Evolutionary conservation across 2,888 invertebrate species (phyloP).

Genomic region (Lordiphosa andalusiaca): DNA sequence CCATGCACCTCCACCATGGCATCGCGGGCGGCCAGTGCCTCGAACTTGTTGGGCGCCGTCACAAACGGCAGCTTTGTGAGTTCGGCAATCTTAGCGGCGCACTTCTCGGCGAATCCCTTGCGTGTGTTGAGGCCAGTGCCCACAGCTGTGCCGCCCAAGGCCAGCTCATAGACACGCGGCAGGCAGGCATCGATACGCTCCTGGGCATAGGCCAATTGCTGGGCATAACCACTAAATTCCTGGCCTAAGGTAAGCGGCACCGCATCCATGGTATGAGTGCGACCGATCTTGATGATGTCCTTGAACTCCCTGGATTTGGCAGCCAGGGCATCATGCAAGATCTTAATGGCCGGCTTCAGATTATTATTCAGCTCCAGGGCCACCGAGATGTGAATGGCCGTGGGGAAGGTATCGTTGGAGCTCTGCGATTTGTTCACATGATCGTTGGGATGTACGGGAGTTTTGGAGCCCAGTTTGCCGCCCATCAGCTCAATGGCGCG

Average conservation of each 20-base stretch:
- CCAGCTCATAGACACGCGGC: constrained; percentile 93
- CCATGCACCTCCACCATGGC: constrained; percentile 98
- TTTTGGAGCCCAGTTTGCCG: constrained; percentile 94
- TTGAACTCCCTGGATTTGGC: constrained; percentile 91
- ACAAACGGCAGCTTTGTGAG: constrained; percentile 95
- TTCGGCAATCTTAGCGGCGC: constrained; percentile 89
- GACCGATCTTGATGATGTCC: constrained; percentile 97
- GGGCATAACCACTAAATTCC: constrained; percentile 96
- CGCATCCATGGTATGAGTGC: constrained; percentile 94
- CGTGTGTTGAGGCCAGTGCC: constrained; percentile 98
- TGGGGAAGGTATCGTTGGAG: constrained; percentile 99
- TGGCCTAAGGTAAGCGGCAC: constrained; percentile 97
- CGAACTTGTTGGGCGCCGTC: constrained; percentile 98
- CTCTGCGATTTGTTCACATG: constrained; percentile 99
- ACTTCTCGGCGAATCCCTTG: constrained; percentile 96
- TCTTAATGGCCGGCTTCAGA: constrained; percentile 90
- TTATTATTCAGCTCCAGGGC: constrained; percentile 91
- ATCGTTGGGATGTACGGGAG: constrained; percentile 98
- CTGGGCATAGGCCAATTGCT: constrained; percentile 92
- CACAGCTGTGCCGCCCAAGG: constrained; percentile 98
- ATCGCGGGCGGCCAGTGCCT: constrained; percentile 96
- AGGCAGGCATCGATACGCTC: constrained; percentile 90
- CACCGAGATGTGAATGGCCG: constrained; percentile 99
- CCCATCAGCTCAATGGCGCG: constrained; percentile 93
- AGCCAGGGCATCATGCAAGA: constrained; percentile 87